Evolutionary conservation across 2,797 vertebrate species (phyloP).

Genomic region (Borostomias antarcticus): DNA sequence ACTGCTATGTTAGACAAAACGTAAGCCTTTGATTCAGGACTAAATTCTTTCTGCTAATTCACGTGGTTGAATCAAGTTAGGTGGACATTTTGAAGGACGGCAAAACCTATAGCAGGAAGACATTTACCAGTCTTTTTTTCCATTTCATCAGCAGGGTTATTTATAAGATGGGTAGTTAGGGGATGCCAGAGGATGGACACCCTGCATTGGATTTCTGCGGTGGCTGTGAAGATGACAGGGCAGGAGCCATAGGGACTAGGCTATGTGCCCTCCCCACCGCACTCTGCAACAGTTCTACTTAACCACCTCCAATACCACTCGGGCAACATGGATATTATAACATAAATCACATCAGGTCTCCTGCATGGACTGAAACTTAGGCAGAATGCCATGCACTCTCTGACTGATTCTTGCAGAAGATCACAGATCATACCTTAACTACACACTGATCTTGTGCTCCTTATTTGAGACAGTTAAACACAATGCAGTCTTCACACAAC

Average conservation of each 20-base stretch:
- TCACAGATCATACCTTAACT: not conserved
- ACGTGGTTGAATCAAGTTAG: not conserved
- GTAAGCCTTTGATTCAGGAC: not conserved
- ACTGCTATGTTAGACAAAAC: not conserved
- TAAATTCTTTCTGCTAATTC: not conserved
- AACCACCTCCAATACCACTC: not conserved
- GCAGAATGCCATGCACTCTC: not conserved
- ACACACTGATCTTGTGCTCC: not conserved
- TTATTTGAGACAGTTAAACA: not conserved
- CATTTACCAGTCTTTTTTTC: not conserved
- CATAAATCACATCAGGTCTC: not conserved
- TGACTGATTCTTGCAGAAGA: not conserved
- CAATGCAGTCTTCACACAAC: not conserved
- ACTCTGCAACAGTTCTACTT: not conserved
- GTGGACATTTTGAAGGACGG: not conserved
- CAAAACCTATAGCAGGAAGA: not conserved
- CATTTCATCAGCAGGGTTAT: not conserved
- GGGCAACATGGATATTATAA: too few species aligned
- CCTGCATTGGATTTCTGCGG: not conserved
- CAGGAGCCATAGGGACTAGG: not conserved
- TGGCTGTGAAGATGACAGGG: not conserved
- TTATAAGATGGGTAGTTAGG: not conserved
- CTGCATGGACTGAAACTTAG: too few species aligned
- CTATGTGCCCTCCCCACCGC: too few species aligned
- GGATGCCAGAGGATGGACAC: not conserved